A percentile compares a stretch with the other conserved stretches of the same genome.
phyloP scores from a whole-genome alignment of 2,797 vertebrate species.

The Chromobotia macracanthus region DNA sequence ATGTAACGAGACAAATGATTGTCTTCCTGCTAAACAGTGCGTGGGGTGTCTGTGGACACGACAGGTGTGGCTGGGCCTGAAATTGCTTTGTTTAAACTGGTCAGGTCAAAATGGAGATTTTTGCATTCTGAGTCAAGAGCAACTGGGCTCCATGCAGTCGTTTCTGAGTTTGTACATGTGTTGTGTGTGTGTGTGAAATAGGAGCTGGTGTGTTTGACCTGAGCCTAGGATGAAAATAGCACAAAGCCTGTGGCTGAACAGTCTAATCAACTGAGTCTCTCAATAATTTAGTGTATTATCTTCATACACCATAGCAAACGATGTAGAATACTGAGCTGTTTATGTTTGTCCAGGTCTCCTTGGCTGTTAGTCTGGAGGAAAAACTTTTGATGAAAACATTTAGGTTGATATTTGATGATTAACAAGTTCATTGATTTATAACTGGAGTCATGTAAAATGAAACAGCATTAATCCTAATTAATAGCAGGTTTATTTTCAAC shows the following conservation, averaged over 20 bases:
- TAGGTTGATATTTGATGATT: too few relatives aligned
- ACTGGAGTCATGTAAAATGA: slow-evolving; percentile 45
- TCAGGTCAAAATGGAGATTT: slow-evolving; percentile 75
- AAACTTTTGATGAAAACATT: too few relatives aligned
- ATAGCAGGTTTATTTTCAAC: slow-evolving; percentile 49
- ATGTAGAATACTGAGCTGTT: slow-evolving; percentile 47
- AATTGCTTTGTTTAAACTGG: slow-evolving; percentile 82
- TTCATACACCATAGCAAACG: slow-evolving; percentile 33
- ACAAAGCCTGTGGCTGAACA: slow-evolving; percentile 36
- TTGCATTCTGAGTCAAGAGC: slow-evolving; percentile 63
- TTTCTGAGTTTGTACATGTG: slow-evolving; percentile 1
- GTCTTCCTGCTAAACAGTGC: slow-evolving; percentile 74
- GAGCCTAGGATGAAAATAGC: slow-evolving; percentile 52
- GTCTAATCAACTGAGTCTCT: slow-evolving; percentile 45
- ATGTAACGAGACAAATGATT: slow-evolving; percentile 78
- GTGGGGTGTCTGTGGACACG: slow-evolving; percentile 64
- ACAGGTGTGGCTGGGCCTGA: slow-evolving; percentile 78
- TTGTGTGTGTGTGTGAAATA: slow-evolving; percentile 35
- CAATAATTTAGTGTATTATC: slow-evolving; percentile 56
- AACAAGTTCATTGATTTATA: slow-evolving; percentile 53
- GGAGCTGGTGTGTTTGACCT: slow-evolving; percentile 50
- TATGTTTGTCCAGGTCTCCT: slow-evolving; percentile 44
- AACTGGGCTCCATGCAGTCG: slow-evolving; percentile 39
- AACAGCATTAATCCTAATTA: slow-evolving; percentile 50
- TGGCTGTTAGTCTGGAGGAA: slow-evolving; percentile 42